Percentiles rank a stretch among this genome's conserved stretches.
Conservation (phyloP, 1,140 invertebrate genomes). For the Latrodectus geometricus region DNA sequence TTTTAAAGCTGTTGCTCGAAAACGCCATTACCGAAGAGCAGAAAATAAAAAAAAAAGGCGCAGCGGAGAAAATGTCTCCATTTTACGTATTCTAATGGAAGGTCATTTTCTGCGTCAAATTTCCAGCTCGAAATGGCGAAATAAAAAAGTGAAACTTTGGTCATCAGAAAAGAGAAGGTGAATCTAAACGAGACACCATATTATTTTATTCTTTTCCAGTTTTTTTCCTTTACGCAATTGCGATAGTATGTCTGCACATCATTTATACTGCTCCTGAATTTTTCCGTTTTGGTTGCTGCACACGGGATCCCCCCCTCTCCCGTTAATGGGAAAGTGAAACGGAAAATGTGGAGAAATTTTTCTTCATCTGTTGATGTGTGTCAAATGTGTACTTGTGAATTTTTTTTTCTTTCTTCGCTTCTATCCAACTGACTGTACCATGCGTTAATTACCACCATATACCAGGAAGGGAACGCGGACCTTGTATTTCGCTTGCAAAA, state of each 20-base stretch:
- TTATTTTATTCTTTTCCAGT: not conserved
- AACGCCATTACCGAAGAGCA: not conserved
- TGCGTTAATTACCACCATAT: not conserved
- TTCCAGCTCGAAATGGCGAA: not conserved
- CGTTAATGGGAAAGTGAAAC: not conserved
- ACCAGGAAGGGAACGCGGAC: not conserved
- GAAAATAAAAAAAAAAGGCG: not conserved
- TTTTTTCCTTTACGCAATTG: not conserved
- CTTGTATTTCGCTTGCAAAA: not conserved
- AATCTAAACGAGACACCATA: not conserved
- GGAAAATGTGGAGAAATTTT: slow-evolving; percentile 1
- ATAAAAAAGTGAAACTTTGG: not conserved
- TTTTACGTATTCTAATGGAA: not conserved
- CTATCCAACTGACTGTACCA: not conserved
- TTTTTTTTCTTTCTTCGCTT: not conserved
- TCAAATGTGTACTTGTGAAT: not conserved
- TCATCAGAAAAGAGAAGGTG: not conserved
- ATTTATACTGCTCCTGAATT: not conserved
- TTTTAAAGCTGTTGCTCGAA: not conserved
- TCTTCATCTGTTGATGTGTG: not conserved
- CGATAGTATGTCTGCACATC: not conserved
- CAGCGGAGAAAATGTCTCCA: not conserved
- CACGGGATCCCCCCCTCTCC: not conserved
- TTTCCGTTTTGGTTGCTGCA: not conserved
- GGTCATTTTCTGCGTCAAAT: not conserved